These are phyloP conservation scores for Corythornis madagascariensis DNA, from an alignment of 2,113 vertebrate species.

Conservation along the genomic window DNA sequence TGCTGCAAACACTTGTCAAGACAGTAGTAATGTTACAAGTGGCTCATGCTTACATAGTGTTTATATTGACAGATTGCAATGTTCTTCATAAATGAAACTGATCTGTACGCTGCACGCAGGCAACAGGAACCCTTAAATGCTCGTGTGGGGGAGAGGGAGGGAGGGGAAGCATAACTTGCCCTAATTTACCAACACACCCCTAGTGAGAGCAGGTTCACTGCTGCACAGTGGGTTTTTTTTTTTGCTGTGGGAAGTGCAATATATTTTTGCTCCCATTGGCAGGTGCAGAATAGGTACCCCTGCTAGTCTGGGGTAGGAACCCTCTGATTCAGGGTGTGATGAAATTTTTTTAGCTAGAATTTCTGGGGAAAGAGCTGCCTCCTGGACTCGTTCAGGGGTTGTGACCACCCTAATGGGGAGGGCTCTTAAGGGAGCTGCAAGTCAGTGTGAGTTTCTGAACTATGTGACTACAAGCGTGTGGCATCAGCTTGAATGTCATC, in stretches of 20 bases:
- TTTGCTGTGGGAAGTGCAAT: neutral
- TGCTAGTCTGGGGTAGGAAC: fast-evolving
- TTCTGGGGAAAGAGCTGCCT: fast-evolving
- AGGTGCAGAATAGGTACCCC: neutral
- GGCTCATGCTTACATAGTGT: conserved; percentile 55
- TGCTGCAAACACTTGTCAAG: conserved; percentile 35
- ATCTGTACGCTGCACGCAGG: conserved; percentile 53
- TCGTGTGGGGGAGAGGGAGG: neutral
- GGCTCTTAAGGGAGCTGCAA: neutral
- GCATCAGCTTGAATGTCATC: neutral
- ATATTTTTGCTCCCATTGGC: neutral
- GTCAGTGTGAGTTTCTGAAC: fast-evolving
- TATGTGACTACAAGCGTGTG: fast-evolving
- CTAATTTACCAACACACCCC: conserved; percentile 1
- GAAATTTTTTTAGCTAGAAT: neutral
- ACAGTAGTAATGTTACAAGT: conserved; percentile 41
- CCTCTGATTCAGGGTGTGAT: fast-evolving
- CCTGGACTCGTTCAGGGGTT: fast-evolving
- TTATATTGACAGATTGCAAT: conserved; percentile 70
- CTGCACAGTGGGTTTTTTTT: neutral
- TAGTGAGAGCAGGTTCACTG: neutral
- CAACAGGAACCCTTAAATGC: conserved; percentile 67
- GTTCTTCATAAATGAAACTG: conserved; percentile 60
- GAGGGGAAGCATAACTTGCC: conserved; percentile 52
- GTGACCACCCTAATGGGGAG: fast-evolving